Evolutionary conservation across 37 sponge, comb jelly and placozoan genomes (phyloP), one percentile per base, ranked within the genome.

Genomic region (Bolinopsis microptera): DNA sequence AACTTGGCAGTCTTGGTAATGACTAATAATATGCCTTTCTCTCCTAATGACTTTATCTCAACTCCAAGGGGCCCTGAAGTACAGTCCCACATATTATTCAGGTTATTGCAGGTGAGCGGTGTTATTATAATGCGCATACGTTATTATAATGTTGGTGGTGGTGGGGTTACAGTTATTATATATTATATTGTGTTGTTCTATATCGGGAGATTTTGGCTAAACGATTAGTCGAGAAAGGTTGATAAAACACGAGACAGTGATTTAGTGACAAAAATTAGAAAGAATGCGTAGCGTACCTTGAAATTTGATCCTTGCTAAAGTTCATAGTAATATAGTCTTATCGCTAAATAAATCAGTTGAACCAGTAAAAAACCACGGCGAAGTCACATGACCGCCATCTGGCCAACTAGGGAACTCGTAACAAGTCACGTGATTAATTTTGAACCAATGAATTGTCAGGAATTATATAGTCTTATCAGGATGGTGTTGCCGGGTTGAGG

Each of bases 221-320:
- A 48, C 9, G 61, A 48, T 48, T 48, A n/a, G 61, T 48, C 61
- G 9, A 48, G 13, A 5, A 48, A 13, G 9, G 9, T 48, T 48
- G 61, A 5, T 48, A 48, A 48, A 48, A 48, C 61, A 48, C 61
- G 61, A 48, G 61, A 48, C 61, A 48, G 61, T 32, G 80, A 77
- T 77, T 77, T 77, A 77, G 80, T 77, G 80, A 77, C 80, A 77
- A 77, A 77, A 77, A 77, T 77, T 77, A 77, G 80, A 77, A 27
- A 35, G 37, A 77, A 77, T 70, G 30, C 80, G 37, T 77, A 77
- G 80, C 80, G 33, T 77, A 16, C 74, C 30, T 13, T 77, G 80
- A 77, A 77, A 77, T 77, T 32, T 32, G 37, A 77, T 77, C 27
- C 80, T 27, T 33, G 36, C 35, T 77, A 77, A 77, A 35, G 35